Evolutionary conservation across 2,113 vertebrate genomes (phyloP), one percentile per base, ranked within the genome.

Genomic region (Siphamia tubifer): DNA sequence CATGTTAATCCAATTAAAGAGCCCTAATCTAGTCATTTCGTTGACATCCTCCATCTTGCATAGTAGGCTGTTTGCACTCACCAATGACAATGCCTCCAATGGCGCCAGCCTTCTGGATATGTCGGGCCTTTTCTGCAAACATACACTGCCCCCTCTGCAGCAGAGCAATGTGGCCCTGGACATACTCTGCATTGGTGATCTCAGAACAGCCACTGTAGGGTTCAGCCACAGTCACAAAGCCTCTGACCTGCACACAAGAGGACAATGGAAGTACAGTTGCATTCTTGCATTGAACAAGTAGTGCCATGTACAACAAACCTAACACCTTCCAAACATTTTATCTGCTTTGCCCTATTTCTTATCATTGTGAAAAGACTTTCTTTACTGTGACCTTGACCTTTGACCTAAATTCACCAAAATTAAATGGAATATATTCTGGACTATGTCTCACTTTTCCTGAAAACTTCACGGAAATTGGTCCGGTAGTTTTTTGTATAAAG

Each of bases 91-190:
- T 98, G 79, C 96, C 98, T 3, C 97, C 98, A 5, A 98, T 96
- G 54, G 97, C 97, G 5, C 97, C 96, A 13, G 97, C 96, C 73
- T 95, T 97, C 87, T 98, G 96, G 82, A 98, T 92, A 81, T 98
- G 94, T 5, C 98, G 91, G 10, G 98, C 97, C 84, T 99, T 99
- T 84, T 99, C 98, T 15, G 98, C 98, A 82, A 99, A 99, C 98
- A 99, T 99, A 68, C 98, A 99, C 89, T 98, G 97, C 34, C 98
- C 98, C 78, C 98, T 92, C 58, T 99, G 96, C 70, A 99, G 94
- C 76, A 99, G 67, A 40, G 97, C 97, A 48, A 99, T 98, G 82
- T 94, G 96, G 16, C 96, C 96, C 82, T 91, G 93, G 57, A 99
- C 91, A 10, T 93, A 92, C 68, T 95, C 96, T 0, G 90, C 90